These are phyloP conservation scores for Sander lucioperca DNA, from an alignment of 2,113 vertebrate species.

Conservation along the genomic window DNA sequence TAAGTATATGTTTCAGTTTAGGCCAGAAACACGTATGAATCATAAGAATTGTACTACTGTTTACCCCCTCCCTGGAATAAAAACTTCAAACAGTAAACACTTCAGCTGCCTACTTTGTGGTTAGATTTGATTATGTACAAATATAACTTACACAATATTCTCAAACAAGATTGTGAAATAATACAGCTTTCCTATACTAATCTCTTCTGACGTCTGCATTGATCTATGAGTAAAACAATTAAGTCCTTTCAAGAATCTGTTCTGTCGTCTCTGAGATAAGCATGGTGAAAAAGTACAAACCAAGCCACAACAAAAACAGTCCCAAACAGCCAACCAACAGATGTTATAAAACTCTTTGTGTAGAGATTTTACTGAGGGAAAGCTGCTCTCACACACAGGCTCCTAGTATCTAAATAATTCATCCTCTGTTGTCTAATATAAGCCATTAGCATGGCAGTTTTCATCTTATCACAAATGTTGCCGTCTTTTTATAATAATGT, in stretches of 20 bases:
- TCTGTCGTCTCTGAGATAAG: constrained; percentile 31
- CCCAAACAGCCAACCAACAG: neutral
- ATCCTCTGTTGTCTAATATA: neutral
- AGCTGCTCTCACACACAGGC: neutral
- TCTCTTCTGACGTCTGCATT: constrained; percentile 5
- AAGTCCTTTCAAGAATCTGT: neutral
- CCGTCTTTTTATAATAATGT: neutral
- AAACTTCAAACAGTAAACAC: neutral
- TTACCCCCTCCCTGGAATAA: neutral
- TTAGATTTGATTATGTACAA: neutral
- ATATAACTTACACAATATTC: neutral
- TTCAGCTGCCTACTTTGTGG: neutral
- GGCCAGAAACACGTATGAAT: neutral
- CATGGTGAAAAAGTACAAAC: neutral
- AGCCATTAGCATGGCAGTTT: neutral
- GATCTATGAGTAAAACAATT: constrained; percentile 9
- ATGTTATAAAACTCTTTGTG: neutral
- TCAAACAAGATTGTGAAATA: neutral
- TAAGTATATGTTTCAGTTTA: neutral
- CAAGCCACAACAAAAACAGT: constrained; percentile 1
- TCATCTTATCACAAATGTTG: neutral
- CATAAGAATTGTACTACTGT: neutral
- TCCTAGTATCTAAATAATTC: neutral
- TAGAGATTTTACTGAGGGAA: neutral
- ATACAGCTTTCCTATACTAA: neutral